Percentiles rank a stretch among this genome's conserved stretches.
phyloP scores from a whole-genome alignment of 2,113 vertebrate species.

The Raja brachyura region DNA sequence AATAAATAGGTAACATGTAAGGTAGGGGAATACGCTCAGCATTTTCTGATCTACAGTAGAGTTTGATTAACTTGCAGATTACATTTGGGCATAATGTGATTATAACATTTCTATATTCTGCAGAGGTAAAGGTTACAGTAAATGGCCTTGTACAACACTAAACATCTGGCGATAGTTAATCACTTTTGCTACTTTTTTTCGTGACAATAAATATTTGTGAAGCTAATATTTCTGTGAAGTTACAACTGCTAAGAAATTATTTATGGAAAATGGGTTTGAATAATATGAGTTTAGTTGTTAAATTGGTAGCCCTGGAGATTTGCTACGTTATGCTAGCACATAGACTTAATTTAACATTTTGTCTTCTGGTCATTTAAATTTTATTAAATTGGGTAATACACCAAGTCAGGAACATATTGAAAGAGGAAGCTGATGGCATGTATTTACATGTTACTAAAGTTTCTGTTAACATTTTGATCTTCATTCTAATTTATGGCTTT shows the following conservation, averaged over 20 bases:
- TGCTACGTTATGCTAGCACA: background rate
- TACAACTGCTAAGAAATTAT: background rate
- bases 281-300: background rate
- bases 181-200: background rate
- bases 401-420: background rate
- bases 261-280: background rate
- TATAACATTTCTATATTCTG: background rate
- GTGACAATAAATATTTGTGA: background rate
- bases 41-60: background rate
- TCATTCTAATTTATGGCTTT: background rate
- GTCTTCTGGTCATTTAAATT: background rate
- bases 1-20: too few species aligned
- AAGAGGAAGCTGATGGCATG: background rate
- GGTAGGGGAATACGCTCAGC: too few species aligned
- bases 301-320: background rate
- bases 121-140: background rate
- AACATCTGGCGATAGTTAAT: background rate
- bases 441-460: background rate
- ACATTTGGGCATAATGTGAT: background rate
- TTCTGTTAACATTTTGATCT: background rate
- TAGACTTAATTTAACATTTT: background rate
- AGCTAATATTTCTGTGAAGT: background rate
- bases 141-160: background rate
- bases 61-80: background rate
- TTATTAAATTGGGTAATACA: background rate